Base-by-base conservation (phyloP, 1,140 invertebrate genomes). In the Bicyclus anynana region DNA sequence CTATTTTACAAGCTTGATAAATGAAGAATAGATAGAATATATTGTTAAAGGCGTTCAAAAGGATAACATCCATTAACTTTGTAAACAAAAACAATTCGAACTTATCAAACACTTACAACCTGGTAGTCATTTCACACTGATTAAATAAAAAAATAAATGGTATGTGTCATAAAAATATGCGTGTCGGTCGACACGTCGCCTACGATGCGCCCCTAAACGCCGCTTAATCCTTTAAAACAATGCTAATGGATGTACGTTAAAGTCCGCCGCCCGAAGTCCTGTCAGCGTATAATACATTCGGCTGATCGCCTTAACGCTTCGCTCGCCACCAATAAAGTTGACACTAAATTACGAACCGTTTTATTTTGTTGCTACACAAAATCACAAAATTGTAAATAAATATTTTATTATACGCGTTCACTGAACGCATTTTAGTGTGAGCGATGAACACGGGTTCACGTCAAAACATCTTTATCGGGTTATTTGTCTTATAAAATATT, bases 401-500 rank as follows among this genome's bases (percentile, higher is more conserved):
- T 83, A 84, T 86, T 85, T 84, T 88, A 87, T 85, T 77, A 80
- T 84, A 78, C 75, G 72, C 74, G 82, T 82, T 78, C 83, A 85
- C 61, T 83, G 82, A 72, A 78, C 82, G 79, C 85, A 84, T 86
- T 87, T 86, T 84, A 80, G 81, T 85, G 82, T 86, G 82, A 86
- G 79, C 85, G 85, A 86, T 86, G 85, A 86, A 88, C 83, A 86
- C 77, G 76, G 85, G 82, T 88, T 81, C 85, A 86, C 81, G 85
- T 88, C 85, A 88, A 84, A 88, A 88, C 85, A 86, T 88, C 85
- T 88, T 88, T 88, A 88, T 88, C 85, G 79, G 78, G 82, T 88
- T 88, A 88, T 88, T 88, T 88, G 85, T 88, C 85, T 88, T 88
- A 86, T 88, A 86, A 85, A 88, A 88, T 88, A 88, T 86, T 86